Percentiles rank a stretch among this genome's conserved stretches.
These are phyloP conservation scores for Pocillopora meandrina DNA, from an alignment of 92 coral and sea anemone species.

Conservation along the genomic window DNA sequence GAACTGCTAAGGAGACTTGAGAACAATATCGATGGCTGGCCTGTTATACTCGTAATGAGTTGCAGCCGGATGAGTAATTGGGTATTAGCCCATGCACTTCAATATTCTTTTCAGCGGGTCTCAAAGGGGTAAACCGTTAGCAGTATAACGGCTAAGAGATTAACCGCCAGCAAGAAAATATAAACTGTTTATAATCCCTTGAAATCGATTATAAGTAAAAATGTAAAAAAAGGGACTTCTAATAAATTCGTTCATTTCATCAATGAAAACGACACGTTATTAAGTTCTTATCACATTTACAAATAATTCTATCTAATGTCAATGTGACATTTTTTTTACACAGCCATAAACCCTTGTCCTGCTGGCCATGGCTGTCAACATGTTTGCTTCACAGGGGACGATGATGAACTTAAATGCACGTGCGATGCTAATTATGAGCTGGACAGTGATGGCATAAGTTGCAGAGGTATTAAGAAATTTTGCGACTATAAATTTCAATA, in stretches of 20 bases:
- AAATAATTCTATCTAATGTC: neutral
- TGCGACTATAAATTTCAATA: neutral
- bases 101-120: neutral
- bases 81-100: too few relatives aligned
- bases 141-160: too few relatives aligned
- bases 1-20: too few relatives aligned
- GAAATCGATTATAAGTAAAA: constrained; percentile 12
- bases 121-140: too few relatives aligned
- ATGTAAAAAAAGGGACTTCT: neutral
- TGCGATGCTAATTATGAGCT: constrained; percentile 46
- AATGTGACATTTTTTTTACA: neutral
- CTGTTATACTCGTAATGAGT: too few relatives aligned
- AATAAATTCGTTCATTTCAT: too few relatives aligned
- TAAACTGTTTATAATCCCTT: neutral
- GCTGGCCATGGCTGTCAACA: constrained; percentile 32
- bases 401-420: constrained; percentile 32
- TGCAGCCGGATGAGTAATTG: too few relatives aligned
- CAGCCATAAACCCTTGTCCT: constrained; percentile 41
- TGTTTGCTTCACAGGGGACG: constrained; percentile 31
- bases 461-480: constrained; percentile 41
- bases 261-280: too few relatives aligned
- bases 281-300: too few relatives aligned
- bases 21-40: too few relatives aligned
- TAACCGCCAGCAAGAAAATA: too few relatives aligned
- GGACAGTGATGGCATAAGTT: constrained; percentile 36